Base-by-base conservation (phyloP, 2,888 invertebrate genomes). In the Epirrhoe alternata region DNA sequence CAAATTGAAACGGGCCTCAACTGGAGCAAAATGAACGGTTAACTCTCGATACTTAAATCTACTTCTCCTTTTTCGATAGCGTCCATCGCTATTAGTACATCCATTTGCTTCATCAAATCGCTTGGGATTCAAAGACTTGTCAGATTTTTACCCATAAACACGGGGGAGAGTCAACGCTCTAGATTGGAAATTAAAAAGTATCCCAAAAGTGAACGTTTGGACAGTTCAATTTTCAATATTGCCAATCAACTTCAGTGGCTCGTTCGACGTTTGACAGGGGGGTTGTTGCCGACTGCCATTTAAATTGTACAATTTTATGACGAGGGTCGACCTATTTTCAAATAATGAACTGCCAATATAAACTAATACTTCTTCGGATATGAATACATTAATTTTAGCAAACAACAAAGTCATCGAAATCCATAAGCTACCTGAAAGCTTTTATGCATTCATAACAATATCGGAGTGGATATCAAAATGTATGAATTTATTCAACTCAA, bases 1-100 rank as follows among this genome's bases (percentile, higher is more conserved):
- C 88, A 90, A 90, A 90, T 90, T 89, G 88, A 87, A 88, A 86
- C 83, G 80, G 73, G 80, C 80, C 83, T 82, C 81, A 85, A 86
- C 83, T 85, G 79, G 77, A 78, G 82, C 83, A 82, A 87, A 87
- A 88, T 87, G 84, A 84, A 85, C 78, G 80, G 67, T 78, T 75
- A 76, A 78, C 76, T 79, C 79, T 77, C 76, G 74, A 85, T 86
- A 85, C 80, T 80, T 84, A 73, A 73, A 72, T 74, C 78, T 77
- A 80, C 78, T 81, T 77, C 71, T 74, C 70, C 66, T 67, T 72
- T 75, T 77, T 75, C 38, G 72, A 69, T 24, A 30, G 74, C 69
- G 63, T 72, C 64, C 17, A 71, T 74, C 64, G 61, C 55, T 14
- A 30, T 68, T 52, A 60, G 53, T 76, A 72, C 75, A 77, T 78